phyloP scores from a whole-genome alignment of 2,888 invertebrate species.

The Pristionchus exspectatus region DNA sequence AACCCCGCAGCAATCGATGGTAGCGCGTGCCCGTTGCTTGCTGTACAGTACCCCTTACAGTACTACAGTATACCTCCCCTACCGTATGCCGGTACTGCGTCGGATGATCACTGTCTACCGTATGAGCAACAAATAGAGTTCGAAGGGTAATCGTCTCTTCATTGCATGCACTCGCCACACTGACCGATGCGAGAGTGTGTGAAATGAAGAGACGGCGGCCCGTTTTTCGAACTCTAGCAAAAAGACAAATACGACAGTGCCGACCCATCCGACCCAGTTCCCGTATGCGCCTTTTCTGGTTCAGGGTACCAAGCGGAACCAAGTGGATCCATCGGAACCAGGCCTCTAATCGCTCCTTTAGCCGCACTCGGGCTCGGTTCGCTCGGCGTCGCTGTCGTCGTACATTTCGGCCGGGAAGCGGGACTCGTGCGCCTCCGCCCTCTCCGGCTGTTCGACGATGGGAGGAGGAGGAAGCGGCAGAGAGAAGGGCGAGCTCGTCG shows the following conservation, averaged over 20 bases:
- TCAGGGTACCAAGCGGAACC: no score
- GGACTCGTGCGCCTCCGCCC: constrained; percentile 75
- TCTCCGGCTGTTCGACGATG: constrained; percentile 68
- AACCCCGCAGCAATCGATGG: neutral
- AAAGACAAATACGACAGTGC: no score
- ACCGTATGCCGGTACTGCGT: neutral
- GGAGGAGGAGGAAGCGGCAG: neutral
- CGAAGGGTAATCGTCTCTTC: no score
- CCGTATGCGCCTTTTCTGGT: no score
- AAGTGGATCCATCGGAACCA: neutral
- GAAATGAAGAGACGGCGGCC: no score
- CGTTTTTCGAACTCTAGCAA: no score
- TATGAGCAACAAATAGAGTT: no score
- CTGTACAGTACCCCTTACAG: neutral
- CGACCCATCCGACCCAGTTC: no score
- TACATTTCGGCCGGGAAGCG: constrained; percentile 77
- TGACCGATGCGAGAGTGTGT: no score
- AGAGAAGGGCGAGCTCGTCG: constrained; percentile 66
- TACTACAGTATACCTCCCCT: constrained; percentile 25
- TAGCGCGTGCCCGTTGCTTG: constrained; percentile 12
- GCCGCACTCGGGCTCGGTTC: constrained; percentile 69
- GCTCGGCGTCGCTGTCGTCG: constrained; percentile 74
- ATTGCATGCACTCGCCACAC: no score
- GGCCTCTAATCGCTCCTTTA: constrained; percentile 46
- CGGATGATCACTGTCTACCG: neutral